Percentiles rank a stretch among this genome's conserved stretches.
Evolutionary conservation across 2,888 invertebrate species (phyloP).

Genomic region (Bibio marci): DNA sequence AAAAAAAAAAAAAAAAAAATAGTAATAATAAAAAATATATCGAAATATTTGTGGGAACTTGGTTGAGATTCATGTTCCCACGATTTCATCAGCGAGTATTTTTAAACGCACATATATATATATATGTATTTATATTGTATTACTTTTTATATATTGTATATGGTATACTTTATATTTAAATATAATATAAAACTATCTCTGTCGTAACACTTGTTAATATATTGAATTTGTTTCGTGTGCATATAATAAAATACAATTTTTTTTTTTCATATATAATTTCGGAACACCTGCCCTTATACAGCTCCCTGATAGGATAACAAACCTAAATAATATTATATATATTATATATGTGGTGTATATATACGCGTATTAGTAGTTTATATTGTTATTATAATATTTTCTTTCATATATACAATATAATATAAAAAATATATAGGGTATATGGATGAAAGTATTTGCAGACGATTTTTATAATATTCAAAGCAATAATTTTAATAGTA

Average conservation of each 20-base stretch:
- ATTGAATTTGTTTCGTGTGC: not conserved
- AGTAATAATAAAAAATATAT: not conserved
- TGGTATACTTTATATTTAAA: not conserved
- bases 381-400: too few relatives aligned
- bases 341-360: too few relatives aligned
- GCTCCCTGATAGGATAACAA: constrained; percentile 8
- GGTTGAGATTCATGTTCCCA: constrained; percentile 19
- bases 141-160: not conserved
- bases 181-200: not conserved
- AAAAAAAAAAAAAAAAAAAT: not conserved
- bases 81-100: constrained; percentile 12
- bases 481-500: too few relatives aligned
- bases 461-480: too few relatives aligned
- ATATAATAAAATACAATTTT: not conserved
- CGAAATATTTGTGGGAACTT: constrained; percentile 18
- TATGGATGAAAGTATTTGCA: too few relatives aligned
- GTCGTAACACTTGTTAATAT: not conserved
- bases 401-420: too few relatives aligned
- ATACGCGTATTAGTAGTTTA: too few relatives aligned
- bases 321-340: too few relatives aligned
- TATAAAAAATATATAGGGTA: too few relatives aligned
- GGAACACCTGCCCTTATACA: constrained; percentile 10
- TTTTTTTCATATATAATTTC: not conserved
- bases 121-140: not conserved
- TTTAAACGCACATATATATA: not conserved